A percentile compares a stretch with the other conserved stretches of the same genome.
Evolutionary conservation across 2,797 vertebrate species (phyloP).

Genomic region (Setipinna tenuifilis): DNA sequence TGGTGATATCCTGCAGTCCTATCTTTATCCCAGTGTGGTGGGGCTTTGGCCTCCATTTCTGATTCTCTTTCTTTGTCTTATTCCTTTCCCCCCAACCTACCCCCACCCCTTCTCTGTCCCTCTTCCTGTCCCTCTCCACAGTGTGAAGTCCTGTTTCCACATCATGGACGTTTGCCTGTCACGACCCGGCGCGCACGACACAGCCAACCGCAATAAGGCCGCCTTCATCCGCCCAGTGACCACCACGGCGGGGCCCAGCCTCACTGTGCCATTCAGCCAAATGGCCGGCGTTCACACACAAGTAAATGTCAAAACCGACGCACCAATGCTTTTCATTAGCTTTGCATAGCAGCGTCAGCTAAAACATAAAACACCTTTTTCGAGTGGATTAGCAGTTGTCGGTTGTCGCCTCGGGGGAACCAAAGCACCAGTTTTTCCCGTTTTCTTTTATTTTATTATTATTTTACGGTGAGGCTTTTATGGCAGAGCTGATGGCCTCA

Average conservation of each 20-base stretch:
- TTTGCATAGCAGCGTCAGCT: conserved; percentile 4
- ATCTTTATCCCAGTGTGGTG: background rate
- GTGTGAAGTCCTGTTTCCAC: conserved; percentile 98
- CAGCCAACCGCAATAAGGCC: conserved; percentile 87
- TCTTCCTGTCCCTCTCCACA: conserved; percentile 54
- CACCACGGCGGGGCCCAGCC: conserved; percentile 79
- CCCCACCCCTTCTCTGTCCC: too few species aligned
- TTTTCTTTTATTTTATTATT: too few species aligned
- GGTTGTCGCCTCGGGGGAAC: background rate
- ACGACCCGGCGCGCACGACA: conserved; percentile 83
- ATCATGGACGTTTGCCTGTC: conserved; percentile 96
- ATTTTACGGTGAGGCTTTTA: background rate
- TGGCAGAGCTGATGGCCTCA: background rate
- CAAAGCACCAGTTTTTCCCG: background rate
- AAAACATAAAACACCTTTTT: conserved; percentile 6
- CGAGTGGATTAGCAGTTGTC: background rate
- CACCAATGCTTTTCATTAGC: background rate
- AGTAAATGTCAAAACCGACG: conserved; percentile 68
- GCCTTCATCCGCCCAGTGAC: conserved; percentile 86
- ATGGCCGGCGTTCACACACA: conserved; percentile 87
- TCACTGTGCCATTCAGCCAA: conserved; percentile 87
- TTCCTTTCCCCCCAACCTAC: background rate
- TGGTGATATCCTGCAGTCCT: conserved; percentile 22
- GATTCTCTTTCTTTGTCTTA: background rate
- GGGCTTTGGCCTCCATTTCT: background rate